phyloP scores from a whole-genome alignment of 2,797 vertebrate species.

The Novumbra hubbsi region DNA sequence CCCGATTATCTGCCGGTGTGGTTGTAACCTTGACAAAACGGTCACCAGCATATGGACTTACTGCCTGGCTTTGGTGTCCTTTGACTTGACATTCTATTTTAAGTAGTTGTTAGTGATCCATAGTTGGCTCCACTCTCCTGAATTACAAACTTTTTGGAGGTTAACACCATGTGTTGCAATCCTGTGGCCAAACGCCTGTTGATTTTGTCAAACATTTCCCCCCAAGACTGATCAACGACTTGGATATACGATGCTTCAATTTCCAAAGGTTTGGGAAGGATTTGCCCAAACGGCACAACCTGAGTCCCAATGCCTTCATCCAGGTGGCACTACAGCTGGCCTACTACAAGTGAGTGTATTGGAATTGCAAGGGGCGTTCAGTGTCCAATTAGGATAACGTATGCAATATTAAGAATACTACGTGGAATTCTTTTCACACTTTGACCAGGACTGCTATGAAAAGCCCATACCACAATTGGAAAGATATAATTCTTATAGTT shows the following conservation, averaged over 20 bases:
- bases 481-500: not conserved
- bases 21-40: constrained; percentile 36
- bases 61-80: not conserved
- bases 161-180: not conserved
- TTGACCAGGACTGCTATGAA: no score
- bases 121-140: not conserved
- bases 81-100: not conserved
- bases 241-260: constrained; percentile 83
- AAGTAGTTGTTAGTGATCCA: not conserved
- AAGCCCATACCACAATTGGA: no score
- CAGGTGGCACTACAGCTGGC: constrained; percentile 80
- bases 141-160: not conserved
- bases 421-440: not conserved
- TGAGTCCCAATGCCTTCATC: constrained; percentile 81
- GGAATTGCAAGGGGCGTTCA: not conserved
- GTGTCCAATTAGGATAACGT: not conserved
- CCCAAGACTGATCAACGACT: constrained; percentile 82
- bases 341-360: constrained; percentile 72
- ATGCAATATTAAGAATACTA: not conserved
- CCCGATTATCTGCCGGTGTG: constrained; percentile 27
- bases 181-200: constrained; percentile 10
- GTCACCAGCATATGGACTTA: not conserved
- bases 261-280: constrained; percentile 80
- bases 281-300: constrained; percentile 70
- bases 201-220: not conserved